Base-by-base conservation (phyloP, 23 tunicate species). In the Aplidium turbinatum region DNA sequence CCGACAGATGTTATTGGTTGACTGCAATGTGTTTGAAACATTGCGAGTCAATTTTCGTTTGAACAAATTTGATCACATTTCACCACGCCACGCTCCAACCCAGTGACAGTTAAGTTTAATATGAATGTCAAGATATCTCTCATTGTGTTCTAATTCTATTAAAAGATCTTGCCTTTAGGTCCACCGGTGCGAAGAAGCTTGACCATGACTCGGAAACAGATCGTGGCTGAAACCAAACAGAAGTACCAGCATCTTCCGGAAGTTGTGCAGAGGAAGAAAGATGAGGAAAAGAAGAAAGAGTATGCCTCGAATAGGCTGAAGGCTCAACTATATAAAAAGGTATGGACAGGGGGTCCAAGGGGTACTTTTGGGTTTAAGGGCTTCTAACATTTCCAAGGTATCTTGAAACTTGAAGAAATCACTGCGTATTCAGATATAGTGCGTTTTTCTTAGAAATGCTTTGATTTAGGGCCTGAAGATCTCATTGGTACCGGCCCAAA, bases 161-260 rank as follows among this genome's bases (percentile, higher is more conserved):
- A 35, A 18, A 63, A 61, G 34, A 33, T 2, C 3, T 5, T 2
- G 23, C 35, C 24, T 20, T 39, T 40, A 45, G 55, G 19, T 50
- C 71, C 69, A 18, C 63, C 73, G 1, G 45, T 60, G 1, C 56
- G 77, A 21, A 78, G 73, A 4, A 47, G 53, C 11, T 31, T 48
- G 21, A 72, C 72, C 36, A 4, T 72, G 24, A 71, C 79, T 31
- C 72, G 87, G 16, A 72, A 61, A 26, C 79, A 81, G 60, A 76
- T 81, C 45, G 29, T 73, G 13, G 72, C 79, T 47, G 82, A 77
- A 34, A 88, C 88, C 56, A 81, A 75, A 39, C 72, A 75, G 29
- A 88, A 88, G 39, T 88, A 88, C 68, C 42, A 81, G 30, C 78
- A 70, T 24, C 86, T 88, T 35, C 96, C 96, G 3, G 96, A 88